These are phyloP conservation scores for Alfaro cultratus DNA, from an alignment of 2,797 vertebrate species.

Conservation along the genomic window DNA sequence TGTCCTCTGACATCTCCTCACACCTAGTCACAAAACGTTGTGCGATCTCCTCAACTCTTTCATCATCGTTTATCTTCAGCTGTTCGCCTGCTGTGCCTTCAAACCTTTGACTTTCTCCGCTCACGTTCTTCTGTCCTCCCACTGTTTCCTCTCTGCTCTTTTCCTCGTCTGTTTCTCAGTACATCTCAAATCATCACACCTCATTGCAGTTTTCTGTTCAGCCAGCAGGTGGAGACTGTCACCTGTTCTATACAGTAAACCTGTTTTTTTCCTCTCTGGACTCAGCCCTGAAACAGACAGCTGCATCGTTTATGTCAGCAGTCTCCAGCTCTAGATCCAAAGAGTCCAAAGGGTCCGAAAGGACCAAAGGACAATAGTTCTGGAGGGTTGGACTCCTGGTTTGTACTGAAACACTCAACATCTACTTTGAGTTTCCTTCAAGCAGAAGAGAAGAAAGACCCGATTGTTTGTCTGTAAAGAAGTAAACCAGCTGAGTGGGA, in stretches of 20 bases:
- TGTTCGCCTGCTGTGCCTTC: neutral
- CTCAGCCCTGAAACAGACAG: neutral
- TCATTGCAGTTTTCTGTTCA: neutral
- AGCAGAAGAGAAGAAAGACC: constrained; percentile 7
- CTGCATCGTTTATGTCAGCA: neutral
- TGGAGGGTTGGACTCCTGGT: neutral
- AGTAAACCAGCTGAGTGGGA: neutral
- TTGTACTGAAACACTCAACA: neutral
- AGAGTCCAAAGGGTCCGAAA: too few species aligned
- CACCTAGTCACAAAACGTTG: neutral
- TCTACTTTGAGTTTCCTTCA: neutral
- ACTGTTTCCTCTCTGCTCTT: neutral
- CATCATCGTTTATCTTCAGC: neutral
- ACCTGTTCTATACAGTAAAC: neutral
- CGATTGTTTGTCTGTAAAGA: neutral
- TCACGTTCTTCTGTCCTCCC: neutral
- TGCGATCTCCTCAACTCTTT: neutral
- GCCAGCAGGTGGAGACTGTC: constrained; percentile 42
- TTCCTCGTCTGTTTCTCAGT: neutral
- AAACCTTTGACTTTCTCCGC: neutral
- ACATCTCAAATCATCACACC: too few species aligned
- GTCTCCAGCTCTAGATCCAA: too few species aligned
- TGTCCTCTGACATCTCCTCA: neutral
- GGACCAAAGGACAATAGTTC: too few species aligned
- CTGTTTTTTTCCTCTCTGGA: neutral